These are phyloP conservation scores for Phymatocera aterrima DNA, from an alignment of 2,888 invertebrate species.

Conservation along the genomic window DNA sequence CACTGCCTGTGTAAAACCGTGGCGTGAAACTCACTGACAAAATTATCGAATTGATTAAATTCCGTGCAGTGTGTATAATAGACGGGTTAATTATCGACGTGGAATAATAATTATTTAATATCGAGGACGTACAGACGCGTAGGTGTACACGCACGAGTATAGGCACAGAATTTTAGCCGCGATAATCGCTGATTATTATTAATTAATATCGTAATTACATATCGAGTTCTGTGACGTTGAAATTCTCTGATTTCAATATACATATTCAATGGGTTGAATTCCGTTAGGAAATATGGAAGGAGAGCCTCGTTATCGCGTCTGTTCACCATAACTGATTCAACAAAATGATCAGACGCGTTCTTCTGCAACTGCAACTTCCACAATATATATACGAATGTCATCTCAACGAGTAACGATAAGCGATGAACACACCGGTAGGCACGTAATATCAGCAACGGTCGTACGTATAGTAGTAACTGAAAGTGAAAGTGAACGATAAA, in stretches of 20 bases:
- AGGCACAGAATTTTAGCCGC: background rate
- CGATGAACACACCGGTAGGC: too few species aligned
- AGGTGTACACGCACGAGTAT: too few species aligned
- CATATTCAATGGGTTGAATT: too few species aligned
- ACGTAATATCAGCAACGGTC: too few species aligned
- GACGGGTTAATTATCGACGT: background rate
- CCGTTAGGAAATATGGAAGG: too few species aligned
- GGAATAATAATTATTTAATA: background rate
- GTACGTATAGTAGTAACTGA: background rate
- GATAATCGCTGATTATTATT: conserved; percentile 6
- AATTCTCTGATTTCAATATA: background rate
- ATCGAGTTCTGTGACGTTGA: background rate
- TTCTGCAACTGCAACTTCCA: too few species aligned
- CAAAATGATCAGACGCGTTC: too few species aligned
- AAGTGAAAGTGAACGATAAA: background rate
- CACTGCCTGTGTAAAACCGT: background rate
- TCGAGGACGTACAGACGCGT: background rate
- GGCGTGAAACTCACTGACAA: background rate
- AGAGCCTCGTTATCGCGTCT: too few species aligned
- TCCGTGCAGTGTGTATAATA: background rate
- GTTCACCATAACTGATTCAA: too few species aligned
- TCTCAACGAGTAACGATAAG: too few species aligned
- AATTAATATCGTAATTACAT: background rate
- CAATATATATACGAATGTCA: too few species aligned
- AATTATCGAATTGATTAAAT: conserved; percentile 24